These are phyloP conservation scores for Drosophila sulfurigaster DNA, from an alignment of 1,140 invertebrate genomes.

Conservation along the genomic window DNA sequence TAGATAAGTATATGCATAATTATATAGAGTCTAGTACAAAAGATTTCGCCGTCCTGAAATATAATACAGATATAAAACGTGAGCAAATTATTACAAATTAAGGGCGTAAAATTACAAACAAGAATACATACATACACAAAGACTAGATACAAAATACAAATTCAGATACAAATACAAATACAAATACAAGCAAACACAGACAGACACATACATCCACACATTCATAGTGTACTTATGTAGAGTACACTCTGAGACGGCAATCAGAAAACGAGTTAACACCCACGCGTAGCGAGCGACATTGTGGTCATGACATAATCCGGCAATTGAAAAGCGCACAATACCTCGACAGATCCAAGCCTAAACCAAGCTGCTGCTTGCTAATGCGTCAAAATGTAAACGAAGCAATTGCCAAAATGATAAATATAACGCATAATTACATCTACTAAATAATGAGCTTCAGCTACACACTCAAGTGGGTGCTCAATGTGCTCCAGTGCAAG, in stretches of 20 bases:
- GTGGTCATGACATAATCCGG: conserved; percentile 37
- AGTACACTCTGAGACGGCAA: neutral
- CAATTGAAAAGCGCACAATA: conserved; percentile 15
- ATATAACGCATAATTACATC: conserved; percentile 65
- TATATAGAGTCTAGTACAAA: conserved; percentile 86
- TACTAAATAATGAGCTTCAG: conserved; percentile 30
- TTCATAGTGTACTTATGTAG: neutral
- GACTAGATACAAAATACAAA: conserved; percentile 33
- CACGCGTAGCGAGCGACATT: conserved; percentile 8
- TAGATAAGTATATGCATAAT: conserved; percentile 54
- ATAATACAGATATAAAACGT: conserved; percentile 85
- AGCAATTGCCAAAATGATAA: conserved; percentile 54
- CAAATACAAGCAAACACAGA: neutral
- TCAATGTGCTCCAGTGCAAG: neutral
- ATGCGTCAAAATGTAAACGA: conserved; percentile 37
- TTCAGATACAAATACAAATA: conserved; percentile 4
- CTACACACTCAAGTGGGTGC: conserved; percentile 1
- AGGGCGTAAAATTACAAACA: conserved; percentile 70
- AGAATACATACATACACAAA: conserved; percentile 36
- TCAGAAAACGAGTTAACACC: conserved; percentile 12
- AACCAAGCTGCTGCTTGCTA: conserved; percentile 26
- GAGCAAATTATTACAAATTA: conserved; percentile 80
- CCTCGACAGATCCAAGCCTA: conserved; percentile 6
- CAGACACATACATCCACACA: neutral
- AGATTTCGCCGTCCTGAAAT: conserved; percentile 87